Percentiles rank a stretch among this genome's conserved stretches.
These are phyloP conservation scores for Thalassophryne amazonica DNA, from an alignment of 2,797 vertebrate species.

Conservation along the genomic window DNA sequence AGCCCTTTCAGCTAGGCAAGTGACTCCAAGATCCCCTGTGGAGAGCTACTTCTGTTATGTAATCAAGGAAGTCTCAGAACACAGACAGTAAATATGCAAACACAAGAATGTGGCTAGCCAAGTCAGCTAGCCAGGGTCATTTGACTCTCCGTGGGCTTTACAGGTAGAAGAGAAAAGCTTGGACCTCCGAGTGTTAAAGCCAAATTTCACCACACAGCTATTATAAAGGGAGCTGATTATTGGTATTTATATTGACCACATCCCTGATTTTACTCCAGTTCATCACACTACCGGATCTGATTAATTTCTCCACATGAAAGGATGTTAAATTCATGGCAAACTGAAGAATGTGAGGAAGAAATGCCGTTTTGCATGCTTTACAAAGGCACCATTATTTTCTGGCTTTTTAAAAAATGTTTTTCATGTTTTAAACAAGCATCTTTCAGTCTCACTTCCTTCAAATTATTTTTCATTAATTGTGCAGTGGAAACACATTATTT, in stretches of 20 bases:
- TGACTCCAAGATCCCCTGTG: too few species aligned
- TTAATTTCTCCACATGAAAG: conserved; percentile 3
- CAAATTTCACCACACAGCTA: not conserved
- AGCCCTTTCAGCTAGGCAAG: too few species aligned
- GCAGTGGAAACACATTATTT: conserved; percentile 19
- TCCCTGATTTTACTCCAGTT: conserved; percentile 5
- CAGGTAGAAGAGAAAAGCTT: too few species aligned
- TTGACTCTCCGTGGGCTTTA: too few species aligned
- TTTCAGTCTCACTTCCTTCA: not conserved
- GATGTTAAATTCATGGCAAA: conserved; percentile 22
- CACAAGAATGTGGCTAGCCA: too few species aligned
- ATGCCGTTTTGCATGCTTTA: not conserved
- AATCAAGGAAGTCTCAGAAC: too few species aligned
- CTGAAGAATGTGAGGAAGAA: conserved; percentile 2
- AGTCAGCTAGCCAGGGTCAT: too few species aligned
- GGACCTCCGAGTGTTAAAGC: not conserved
- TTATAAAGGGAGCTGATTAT: not conserved
- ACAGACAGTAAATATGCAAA: too few species aligned
- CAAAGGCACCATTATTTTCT: not conserved
- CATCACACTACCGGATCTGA: conserved; percentile 1
- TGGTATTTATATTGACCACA: not conserved
- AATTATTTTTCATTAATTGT: conserved; percentile 31
- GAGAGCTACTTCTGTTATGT: too few species aligned
- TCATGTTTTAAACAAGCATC: conserved; percentile 2
- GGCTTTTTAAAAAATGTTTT: conserved; percentile 9